Base-by-base conservation (phyloP, 2,888 invertebrate species). In the Ichneumoninae sp. region DNA sequence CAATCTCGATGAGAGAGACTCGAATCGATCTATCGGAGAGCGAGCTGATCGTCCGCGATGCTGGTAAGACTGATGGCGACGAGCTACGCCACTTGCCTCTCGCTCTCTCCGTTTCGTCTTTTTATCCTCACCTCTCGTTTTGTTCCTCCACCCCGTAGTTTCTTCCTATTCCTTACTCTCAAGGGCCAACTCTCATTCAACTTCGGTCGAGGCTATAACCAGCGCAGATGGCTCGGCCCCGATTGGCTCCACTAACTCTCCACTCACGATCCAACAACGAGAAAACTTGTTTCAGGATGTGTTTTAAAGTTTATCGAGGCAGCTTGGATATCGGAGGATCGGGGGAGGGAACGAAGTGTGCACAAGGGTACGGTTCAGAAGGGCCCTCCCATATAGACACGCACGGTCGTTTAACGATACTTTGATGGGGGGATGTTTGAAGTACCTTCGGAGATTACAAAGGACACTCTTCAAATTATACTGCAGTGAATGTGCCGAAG, bases 231-330 rank as follows among this genome's bases (percentile, higher is more conserved):
- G 76, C 80, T 80, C 76, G 52, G 68, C 52, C 79, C 78, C 69
- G 81, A 77, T 74, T 85, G 84, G 80, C 74, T 71, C 33, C 69
- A 68, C 68, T 71, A 71, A 30, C 52, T 79, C 77, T 52, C 79
- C 44, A 62, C 50, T 5, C 52, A 70, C 72, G 74, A 78, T 84
- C 33, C 81, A 81, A 80, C 83, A 84, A 77, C 70, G 81, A 81
- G 84, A 84, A 81, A 84, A 84, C 84, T 84, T 75, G 84, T 84
- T 81, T 66, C 65, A 66, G 65, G 75, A 84, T 75, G 70, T 78
- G 76, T 69, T 77, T 84, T 47, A 78, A 78, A 78, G 69, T 84
- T 78, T 65, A 36, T 81, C 44, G 79, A 22, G 65, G 26, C 74
- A 70, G 75, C 40, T 68, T 69, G 69, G 36, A 65, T 70, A 65